These are phyloP conservation scores for Dyspetes luteomarginatus DNA, from an alignment of 2,888 invertebrate species.

Conservation along the genomic window DNA sequence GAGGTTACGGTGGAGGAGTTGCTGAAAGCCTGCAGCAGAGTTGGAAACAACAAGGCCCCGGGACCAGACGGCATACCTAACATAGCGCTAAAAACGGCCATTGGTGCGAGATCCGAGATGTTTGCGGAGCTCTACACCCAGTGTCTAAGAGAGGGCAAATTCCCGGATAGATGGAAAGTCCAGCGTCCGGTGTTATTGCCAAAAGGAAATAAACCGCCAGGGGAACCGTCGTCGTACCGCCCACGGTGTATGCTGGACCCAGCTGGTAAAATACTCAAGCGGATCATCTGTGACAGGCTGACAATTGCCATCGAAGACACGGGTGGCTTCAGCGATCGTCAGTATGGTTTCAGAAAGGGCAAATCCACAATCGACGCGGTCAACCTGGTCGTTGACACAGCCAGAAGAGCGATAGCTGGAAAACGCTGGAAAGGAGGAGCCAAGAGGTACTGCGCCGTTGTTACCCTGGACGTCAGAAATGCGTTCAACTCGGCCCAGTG, in stretches of 20 bases:
- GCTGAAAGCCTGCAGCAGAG: conserved; percentile 40
- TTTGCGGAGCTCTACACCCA: conserved; percentile 35
- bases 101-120: neutral
- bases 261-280: conserved; percentile 47
- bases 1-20: conserved; percentile 52
- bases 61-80: conserved; percentile 50
- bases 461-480: conserved; percentile 2
- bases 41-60: conserved; percentile 50
- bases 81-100: neutral
- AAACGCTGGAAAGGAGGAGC: conserved; percentile 53
- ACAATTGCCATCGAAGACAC: neutral
- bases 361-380: conserved; percentile 53
- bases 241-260: conserved; percentile 52
- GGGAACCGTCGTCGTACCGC: conserved; percentile 53
- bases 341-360: conserved; percentile 52
- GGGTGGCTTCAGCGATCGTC: neutral
- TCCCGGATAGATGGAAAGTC: neutral
- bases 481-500: conserved; percentile 23
- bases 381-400: conserved; percentile 12
- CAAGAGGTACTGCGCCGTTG: conserved; percentile 21
- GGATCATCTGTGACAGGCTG: conserved; percentile 31
- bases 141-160: neutral
- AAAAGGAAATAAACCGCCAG: conserved; percentile 45
- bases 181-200: neutral
- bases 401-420: conserved; percentile 36